phyloP scores from a whole-genome alignment of 2,888 invertebrate species.

The Stenurella melanura region DNA sequence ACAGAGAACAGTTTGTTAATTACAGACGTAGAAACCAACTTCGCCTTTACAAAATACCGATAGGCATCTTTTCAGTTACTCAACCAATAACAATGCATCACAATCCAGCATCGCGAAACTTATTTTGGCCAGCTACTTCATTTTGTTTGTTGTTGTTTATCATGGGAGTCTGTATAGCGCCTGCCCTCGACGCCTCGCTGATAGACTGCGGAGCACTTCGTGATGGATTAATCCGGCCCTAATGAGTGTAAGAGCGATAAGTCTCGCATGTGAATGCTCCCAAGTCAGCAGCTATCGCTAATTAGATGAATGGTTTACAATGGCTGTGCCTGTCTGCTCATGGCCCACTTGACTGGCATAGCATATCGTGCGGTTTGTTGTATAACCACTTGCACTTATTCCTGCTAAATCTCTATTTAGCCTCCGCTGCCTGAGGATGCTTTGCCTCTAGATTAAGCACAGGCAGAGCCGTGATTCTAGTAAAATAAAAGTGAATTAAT shows the following conservation, averaged over 20 bases:
- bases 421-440: background rate
- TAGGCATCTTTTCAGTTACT: conserved; percentile 2
- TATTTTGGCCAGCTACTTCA: conserved; percentile 33
- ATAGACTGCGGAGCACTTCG: conserved; percentile 62
- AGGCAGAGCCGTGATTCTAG: background rate
- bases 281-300: conserved; percentile 72
- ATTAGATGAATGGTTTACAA: conserved; percentile 73
- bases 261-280: conserved; percentile 73
- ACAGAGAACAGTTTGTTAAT: background rate
- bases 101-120: background rate
- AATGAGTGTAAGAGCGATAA: conserved; percentile 75
- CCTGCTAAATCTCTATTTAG: conserved; percentile 41
- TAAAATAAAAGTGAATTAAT: background rate
- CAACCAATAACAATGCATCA: conserved; percentile 5
- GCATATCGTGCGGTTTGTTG: conserved; percentile 71
- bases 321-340: conserved; percentile 61
- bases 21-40: conserved; percentile 1
- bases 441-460: conserved; percentile 2
- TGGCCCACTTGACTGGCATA: conserved; percentile 69
- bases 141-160: conserved; percentile 54
- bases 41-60: background rate
- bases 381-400: conserved; percentile 70
- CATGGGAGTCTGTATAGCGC: conserved; percentile 42
- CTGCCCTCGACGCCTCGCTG: conserved; percentile 50
- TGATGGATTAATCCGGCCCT: conserved; percentile 74